Evolutionary conservation across 2,797 vertebrate species (phyloP), one percentile per base, ranked within the genome.

Genomic region (Cichlasoma orientale): DNA sequence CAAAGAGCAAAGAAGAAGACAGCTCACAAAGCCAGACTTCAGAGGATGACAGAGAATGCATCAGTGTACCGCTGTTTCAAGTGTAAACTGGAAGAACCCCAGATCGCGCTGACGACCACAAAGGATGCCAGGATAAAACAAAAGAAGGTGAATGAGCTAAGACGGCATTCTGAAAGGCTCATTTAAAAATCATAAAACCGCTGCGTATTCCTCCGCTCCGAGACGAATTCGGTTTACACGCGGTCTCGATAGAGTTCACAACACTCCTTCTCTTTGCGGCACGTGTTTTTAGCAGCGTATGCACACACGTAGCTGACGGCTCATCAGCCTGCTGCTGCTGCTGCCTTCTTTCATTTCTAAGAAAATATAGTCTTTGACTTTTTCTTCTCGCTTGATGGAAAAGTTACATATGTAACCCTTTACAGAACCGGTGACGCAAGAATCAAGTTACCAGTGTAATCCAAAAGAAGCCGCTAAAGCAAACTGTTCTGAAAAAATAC

Each of bases 131-230:
- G 57, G 31, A 72, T n/a, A 72, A 72, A 59, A 80, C 68, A 33
- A 72, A 79, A 77, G 38, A 71, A 10, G 33, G 25, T 12, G 38
- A 82, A 85, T 16, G 33, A 66, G 63, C 68, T 7, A 78, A 72
- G 79, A 81, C 80, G 72, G 87, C 76, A 5, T 68, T 79, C 77
- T 79, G 55, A 29, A 25, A 50, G 23, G 27, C 77, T 89, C 73
- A 79, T 89, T 86, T 80, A 88, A 72, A 79, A 86, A 88, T 55
- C 41, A 83, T 52, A n/a, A 70, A 84, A 74, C 47, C n/a, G 3
- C 79, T 27, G 70, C 59, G 25, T 69, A 21, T 77, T 79, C 59
- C 41, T 81, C 68, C 44, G 80, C 74, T 33, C 44, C 27, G 61
- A 81, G 71, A 74, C 18, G 19, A 69, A 47, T 72, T 68, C n/a